phyloP scores from a whole-genome alignment of 2,797 vertebrate species.

The Manis crassicaudata region DNA sequence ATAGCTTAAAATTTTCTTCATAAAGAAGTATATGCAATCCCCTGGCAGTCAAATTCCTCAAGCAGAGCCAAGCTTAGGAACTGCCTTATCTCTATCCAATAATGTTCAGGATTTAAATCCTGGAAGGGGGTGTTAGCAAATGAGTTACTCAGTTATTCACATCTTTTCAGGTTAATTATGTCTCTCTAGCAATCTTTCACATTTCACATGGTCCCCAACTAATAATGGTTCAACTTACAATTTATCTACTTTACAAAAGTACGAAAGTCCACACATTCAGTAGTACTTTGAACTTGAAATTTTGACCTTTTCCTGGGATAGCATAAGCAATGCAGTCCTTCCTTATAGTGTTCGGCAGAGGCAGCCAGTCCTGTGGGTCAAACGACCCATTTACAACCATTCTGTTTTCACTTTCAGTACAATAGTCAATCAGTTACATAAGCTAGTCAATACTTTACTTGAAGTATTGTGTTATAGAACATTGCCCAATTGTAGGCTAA shows the following conservation, averaged over 20 bases:
- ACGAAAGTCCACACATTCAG: no score
- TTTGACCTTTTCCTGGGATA: no score
- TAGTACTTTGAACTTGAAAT: neutral
- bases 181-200: neutral
- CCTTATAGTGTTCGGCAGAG: neutral
- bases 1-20: conserved; percentile 62
- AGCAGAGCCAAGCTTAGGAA: conserved; percentile 64
- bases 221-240: neutral
- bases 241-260: neutral
- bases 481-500: neutral
- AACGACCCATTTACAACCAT: no score
- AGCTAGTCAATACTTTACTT: neutral
- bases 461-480: neutral
- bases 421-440: neutral
- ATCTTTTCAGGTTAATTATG: neutral
- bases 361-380: no score
- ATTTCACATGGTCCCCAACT: neutral
- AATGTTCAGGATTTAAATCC: conserved; percentile 74
- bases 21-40: conserved; percentile 73
- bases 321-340: neutral
- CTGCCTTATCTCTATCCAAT: conserved; percentile 63
- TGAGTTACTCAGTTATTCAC: neutral
- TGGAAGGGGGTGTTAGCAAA: conserved; percentile 36
- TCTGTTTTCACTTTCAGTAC: neutral
- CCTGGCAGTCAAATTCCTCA: conserved; percentile 77